phyloP scores from a whole-genome alignment of 2,888 invertebrate species.

The Lycophotia porphyrea region DNA sequence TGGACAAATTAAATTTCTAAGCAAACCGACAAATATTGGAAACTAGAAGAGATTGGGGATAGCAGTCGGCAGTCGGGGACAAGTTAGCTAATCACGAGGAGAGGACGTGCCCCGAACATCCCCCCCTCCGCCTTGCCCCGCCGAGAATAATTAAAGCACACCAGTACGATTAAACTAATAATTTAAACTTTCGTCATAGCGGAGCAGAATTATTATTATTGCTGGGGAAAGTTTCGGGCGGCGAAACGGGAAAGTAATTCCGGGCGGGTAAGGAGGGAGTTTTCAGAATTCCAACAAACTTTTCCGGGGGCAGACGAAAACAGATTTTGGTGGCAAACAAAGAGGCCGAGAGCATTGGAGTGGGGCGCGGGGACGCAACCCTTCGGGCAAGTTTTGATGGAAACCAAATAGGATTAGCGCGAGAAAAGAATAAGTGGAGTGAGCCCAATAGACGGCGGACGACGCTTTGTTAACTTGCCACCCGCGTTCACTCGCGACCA shows the following conservation, averaged over 20 bases:
- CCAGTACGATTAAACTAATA: slow-evolving; percentile 89
- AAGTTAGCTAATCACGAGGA: slow-evolving; percentile 78
- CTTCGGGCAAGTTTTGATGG: slow-evolving; percentile 88
- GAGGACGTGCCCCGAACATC: slow-evolving; percentile 67
- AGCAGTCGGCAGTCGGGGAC: slow-evolving; percentile 57
- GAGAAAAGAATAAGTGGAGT: slow-evolving; percentile 86
- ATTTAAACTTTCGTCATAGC: slow-evolving; percentile 89
- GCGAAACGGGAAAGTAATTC: slow-evolving; percentile 88
- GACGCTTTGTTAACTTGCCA: slow-evolving; percentile 75
- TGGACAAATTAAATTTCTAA: slow-evolving; percentile 77
- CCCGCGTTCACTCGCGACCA: slow-evolving; percentile 63
- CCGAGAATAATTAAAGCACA: slow-evolving; percentile 84
- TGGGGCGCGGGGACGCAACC: slow-evolving; percentile 73
- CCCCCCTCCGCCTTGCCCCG: slow-evolving; percentile 44
- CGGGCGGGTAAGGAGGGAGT: slow-evolving; percentile 75
- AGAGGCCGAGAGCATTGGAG: slow-evolving; percentile 70
- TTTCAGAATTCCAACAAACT: slow-evolving; percentile 83
- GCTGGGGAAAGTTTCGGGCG: slow-evolving; percentile 82
- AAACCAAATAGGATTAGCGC: slow-evolving; percentile 89
- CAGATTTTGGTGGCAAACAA: slow-evolving; percentile 88
- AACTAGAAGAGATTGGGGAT: slow-evolving; percentile 72
- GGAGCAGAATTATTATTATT: slow-evolving; percentile 88
- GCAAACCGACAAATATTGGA: slow-evolving; percentile 76
- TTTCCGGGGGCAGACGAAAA: slow-evolving; percentile 86
- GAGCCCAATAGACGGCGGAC: slow-evolving; percentile 77